Evolutionary conservation across 2,113 vertebrate genomes (phyloP), one percentile per base, ranked within the genome.

Genomic region (Meriones unguiculatus): DNA sequence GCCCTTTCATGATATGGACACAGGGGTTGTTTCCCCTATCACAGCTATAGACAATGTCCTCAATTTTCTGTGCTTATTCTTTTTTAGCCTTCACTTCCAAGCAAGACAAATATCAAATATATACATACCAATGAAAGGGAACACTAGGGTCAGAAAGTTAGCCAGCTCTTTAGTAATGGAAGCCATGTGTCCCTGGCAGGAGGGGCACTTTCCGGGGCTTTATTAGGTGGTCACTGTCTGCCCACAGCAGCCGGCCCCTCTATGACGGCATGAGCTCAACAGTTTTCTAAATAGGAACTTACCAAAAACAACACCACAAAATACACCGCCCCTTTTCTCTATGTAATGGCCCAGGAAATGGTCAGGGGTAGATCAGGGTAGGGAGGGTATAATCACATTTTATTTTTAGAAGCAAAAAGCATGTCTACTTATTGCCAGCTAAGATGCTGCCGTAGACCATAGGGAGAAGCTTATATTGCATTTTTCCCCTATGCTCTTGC

Each of bases 371-470:
- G 97, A 93, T 88, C 96, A 97, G 97, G 97, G 98, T 91, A 98
- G 97, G 93, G 97, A 98, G 64, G 98, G 92, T 98, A 98, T 98
- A 98, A 98, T 98, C 96, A 98, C 95, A 98, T 98, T 98, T 97
- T 99, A 98, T 98, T 98, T 98, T 98, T 97, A 96, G 98, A 98
- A 96, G 97, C 97, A 97, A 95, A 97, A 97, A 94, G 5, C 95
- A 98, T 81, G 50, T 90, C 95, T 96, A 20, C 81, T 98, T 98
- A 97, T 97, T 98, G 98, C 98, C 97, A 98, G 75, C 88, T 96
- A 17, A 95, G 97, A 52, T 94, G 32, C 85, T 97, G 96, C 94
- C 94, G 97, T 3, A 38, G 64, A 72, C 77, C 81, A 97, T 95
- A 93, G 91, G 95, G 96, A 96, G 97, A 97, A 96, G 89, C 98